These are phyloP conservation scores for Zelleria hepariella DNA, from an alignment of 2,888 invertebrate genomes.

Conservation along the genomic window DNA sequence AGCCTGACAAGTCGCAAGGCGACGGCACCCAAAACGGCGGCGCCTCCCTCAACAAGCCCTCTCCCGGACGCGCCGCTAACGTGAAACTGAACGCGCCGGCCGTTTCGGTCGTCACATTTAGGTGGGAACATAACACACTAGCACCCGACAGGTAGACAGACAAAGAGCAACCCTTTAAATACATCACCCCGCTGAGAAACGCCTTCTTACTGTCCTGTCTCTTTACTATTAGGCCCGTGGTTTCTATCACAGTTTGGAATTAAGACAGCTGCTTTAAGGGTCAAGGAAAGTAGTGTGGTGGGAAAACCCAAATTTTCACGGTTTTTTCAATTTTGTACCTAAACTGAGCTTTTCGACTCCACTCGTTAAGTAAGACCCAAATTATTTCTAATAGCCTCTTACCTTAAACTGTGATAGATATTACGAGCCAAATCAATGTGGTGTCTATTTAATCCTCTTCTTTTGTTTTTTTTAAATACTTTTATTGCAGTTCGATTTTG, in stretches of 20 bases:
- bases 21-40: slow-evolving; percentile 39
- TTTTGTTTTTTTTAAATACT: neutral
- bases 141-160: slow-evolving; percentile 77
- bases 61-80: slow-evolving; percentile 59
- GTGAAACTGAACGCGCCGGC: slow-evolving; percentile 77
- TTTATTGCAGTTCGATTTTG: neutral
- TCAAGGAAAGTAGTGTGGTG: too few relatives aligned
- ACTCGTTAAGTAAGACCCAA: too few relatives aligned
- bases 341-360: too few relatives aligned
- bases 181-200: slow-evolving; percentile 23
- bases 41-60: slow-evolving; percentile 32
- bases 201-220: neutral
- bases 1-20: slow-evolving; percentile 6
- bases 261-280: too few relatives aligned
- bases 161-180: slow-evolving; percentile 63
- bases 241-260: too few relatives aligned
- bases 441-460: neutral
- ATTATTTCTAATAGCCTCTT: too few relatives aligned
- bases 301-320: too few relatives aligned
- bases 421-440: neutral
- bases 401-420: neutral
- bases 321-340: too few relatives aligned
- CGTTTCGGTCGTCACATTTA: slow-evolving; percentile 92
- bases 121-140: slow-evolving; percentile 82
- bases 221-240: neutral